Evolutionary conservation across 2,113 vertebrate genomes (phyloP).

Genomic region (Tachycineta bicolor): DNA sequence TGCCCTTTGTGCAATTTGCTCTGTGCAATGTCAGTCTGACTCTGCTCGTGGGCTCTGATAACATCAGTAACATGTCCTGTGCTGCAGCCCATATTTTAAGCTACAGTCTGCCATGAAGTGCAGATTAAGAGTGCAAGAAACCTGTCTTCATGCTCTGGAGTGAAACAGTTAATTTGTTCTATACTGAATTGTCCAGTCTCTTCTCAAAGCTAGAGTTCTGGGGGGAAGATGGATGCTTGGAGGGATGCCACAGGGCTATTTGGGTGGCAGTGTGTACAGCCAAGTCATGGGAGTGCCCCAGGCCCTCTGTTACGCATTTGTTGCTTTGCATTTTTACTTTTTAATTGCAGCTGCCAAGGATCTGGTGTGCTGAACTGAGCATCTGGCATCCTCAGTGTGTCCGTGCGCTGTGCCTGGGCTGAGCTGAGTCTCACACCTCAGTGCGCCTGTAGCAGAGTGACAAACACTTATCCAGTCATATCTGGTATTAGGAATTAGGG

Average conservation of each 20-base stretch:
- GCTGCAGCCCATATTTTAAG: not conserved
- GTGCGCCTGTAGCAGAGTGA: not conserved
- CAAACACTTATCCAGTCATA: accelerated
- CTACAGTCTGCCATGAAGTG: not conserved
- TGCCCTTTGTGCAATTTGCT: not conserved
- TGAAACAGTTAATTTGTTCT: not conserved
- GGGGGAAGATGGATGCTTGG: not conserved
- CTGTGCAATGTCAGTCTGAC: not conserved
- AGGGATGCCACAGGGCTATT: not conserved
- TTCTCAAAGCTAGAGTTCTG: not conserved
- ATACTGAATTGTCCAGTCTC: not conserved
- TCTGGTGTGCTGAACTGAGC: not conserved
- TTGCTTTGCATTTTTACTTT: not conserved
- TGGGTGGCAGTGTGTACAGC: not conserved
- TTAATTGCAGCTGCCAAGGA: not conserved
- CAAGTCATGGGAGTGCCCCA: not conserved
- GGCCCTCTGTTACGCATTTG: not conserved
- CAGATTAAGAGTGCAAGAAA: not conserved
- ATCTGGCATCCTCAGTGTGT: not conserved
- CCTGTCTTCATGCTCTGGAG: not conserved
- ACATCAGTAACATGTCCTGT: not conserved
- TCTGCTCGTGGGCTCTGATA: not conserved
- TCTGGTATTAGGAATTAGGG: not conserved
- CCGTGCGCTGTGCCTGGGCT: too few species aligned
- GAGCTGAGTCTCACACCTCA: not conserved